Percentiles rank a stretch among this genome's conserved stretches.
Evolutionary conservation across 2,113 vertebrate genomes (phyloP).

Genomic region (Bufo gargarizans): DNA sequence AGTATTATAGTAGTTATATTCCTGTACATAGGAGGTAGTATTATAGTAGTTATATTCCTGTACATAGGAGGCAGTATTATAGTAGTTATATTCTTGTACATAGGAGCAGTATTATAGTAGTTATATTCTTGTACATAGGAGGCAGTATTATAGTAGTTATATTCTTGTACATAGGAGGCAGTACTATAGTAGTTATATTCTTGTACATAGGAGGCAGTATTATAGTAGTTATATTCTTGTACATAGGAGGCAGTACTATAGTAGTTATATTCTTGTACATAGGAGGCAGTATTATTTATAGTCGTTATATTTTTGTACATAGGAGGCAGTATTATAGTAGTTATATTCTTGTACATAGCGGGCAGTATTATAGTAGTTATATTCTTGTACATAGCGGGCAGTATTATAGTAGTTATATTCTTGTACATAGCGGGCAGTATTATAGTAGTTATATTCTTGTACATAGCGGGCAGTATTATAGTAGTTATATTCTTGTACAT

Average conservation of each 20-base stretch:
- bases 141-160: conserved; percentile 1
- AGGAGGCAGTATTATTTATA: neutral
- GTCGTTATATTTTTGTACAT: neutral
- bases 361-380: too few relatives aligned
- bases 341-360: neutral
- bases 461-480: too few relatives aligned
- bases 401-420: neutral
- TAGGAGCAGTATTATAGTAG: neutral
- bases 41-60: neutral
- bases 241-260: neutral
- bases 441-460: neutral
- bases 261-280: neutral
- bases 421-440: neutral
- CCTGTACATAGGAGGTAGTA: neutral
- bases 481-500: too few relatives aligned
- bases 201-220: neutral
- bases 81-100: neutral
- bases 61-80: neutral
- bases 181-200: neutral
- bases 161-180: neutral
- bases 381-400: too few relatives aligned
- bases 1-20: neutral
- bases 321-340: neutral
- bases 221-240: neutral
- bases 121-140: neutral